Evolutionary conservation across 2,888 invertebrate genomes (phyloP).

Genomic region (Drosophila imparisetae): DNA sequence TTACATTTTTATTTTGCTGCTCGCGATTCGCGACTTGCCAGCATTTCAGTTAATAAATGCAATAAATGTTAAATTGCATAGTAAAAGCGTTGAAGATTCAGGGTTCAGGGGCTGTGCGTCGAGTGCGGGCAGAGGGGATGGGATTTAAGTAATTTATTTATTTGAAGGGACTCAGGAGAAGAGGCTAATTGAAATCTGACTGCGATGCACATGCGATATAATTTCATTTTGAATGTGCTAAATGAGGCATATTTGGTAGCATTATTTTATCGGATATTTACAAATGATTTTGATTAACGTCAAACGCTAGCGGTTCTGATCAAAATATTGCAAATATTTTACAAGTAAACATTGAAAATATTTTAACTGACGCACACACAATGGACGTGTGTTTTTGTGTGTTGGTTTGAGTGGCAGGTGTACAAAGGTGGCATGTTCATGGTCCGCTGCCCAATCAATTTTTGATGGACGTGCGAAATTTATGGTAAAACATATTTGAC

Average conservation of each 20-base stretch:
- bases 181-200: constrained; percentile 14
- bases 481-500: constrained; percentile 81
- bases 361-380: constrained; percentile 35
- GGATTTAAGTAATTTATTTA: not conserved
- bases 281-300: not conserved
- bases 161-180: constrained; percentile 1
- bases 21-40: constrained; percentile 6
- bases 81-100: constrained; percentile 8
- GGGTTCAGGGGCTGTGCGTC: not conserved
- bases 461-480: constrained; percentile 82
- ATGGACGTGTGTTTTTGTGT: constrained; percentile 20
- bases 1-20: not conserved
- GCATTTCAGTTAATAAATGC: constrained; percentile 56
- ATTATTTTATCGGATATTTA: not conserved
- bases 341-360: constrained; percentile 63
- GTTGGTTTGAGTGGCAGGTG: constrained; percentile 36
- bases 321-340: constrained; percentile 33
- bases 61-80: constrained; percentile 54
- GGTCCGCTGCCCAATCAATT: constrained; percentile 72
- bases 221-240: not conserved
- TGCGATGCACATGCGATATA: constrained; percentile 30
- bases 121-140: not conserved
- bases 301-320: constrained; percentile 12
- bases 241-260: not conserved
- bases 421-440: constrained; percentile 41